Conservation (phyloP, 2,888 invertebrate species). For the Thymelicus acteon region DNA sequence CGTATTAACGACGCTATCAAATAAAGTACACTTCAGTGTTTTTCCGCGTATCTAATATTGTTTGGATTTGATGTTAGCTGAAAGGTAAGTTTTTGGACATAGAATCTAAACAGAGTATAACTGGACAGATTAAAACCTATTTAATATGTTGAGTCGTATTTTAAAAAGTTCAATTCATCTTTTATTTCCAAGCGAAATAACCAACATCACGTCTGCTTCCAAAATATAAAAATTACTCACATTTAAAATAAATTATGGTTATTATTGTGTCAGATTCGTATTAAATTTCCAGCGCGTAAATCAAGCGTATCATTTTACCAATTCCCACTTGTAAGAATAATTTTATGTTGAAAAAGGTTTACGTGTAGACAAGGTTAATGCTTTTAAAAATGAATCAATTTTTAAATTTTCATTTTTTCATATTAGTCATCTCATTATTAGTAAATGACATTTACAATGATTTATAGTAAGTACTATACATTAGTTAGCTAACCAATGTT, state of each 20-base stretch:
- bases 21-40: too few relatives aligned
- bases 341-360: conserved; percentile 6
- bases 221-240: conserved; percentile 13
- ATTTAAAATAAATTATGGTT: conserved; percentile 12
- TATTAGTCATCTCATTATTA: conserved; percentile 1
- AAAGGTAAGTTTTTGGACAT: too few relatives aligned
- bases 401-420: neutral
- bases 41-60: too few relatives aligned
- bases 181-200: neutral
- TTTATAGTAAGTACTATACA: too few relatives aligned
- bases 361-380: neutral
- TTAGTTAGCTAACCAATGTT: too few relatives aligned
- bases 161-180: too few relatives aligned
- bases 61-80: too few relatives aligned
- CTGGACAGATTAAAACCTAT: too few relatives aligned
- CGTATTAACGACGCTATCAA: neutral
- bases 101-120: too few relatives aligned
- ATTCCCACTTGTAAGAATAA: neutral
- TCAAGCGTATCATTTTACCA: conserved; percentile 21
- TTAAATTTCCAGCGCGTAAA: conserved; percentile 19
- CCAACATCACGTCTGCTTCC: neutral
- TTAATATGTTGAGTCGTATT: too few relatives aligned
- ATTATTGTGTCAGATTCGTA: conserved; percentile 8
- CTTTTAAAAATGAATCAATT: neutral
- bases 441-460: too few relatives aligned